Conservation (phyloP, 1,140 invertebrate species). For the Drosophila kepulauana region DNA sequence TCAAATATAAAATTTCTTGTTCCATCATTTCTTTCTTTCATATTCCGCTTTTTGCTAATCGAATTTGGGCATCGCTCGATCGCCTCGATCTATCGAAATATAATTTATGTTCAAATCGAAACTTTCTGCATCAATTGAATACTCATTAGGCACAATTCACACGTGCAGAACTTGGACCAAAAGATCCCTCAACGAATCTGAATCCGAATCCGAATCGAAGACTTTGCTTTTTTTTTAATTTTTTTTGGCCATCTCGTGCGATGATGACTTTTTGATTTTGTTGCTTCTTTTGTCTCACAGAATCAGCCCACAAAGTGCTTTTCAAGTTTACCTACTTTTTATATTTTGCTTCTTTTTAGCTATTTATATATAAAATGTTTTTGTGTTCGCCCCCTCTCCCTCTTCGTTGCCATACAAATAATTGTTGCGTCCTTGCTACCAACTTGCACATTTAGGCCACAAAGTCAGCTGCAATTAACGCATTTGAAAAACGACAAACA, state of each 20-base stretch:
- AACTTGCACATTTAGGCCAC: constrained; percentile 42
- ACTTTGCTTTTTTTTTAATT: neutral
- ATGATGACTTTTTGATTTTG: constrained; percentile 81
- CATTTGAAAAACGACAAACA: constrained; percentile 65
- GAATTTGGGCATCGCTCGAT: constrained; percentile 54
- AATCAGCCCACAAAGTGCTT: constrained; percentile 68
- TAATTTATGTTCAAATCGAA: constrained; percentile 53
- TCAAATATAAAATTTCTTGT: constrained; percentile 39
- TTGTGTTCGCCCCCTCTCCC: neutral
- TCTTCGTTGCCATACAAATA: neutral
- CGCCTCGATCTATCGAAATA: constrained; percentile 58
- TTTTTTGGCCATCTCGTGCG: constrained; percentile 34
- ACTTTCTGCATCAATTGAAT: constrained; percentile 79
- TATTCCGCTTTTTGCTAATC: constrained; percentile 54
- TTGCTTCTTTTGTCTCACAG: constrained; percentile 39
- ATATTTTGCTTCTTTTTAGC: constrained; percentile 37
- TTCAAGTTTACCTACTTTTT: constrained; percentile 53
- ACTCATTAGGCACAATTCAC: constrained; percentile 80
- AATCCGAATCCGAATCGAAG: constrained; percentile 11
- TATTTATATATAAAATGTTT: constrained; percentile 19
- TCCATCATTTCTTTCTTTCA: constrained; percentile 5
- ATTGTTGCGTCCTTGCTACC: constrained; percentile 37
- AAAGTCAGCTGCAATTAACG: constrained; percentile 57
- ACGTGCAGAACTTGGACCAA: constrained; percentile 38
- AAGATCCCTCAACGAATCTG: constrained; percentile 40